Conservation (phyloP, 2,888 invertebrate genomes). For the Cataglyphis livida region DNA sequence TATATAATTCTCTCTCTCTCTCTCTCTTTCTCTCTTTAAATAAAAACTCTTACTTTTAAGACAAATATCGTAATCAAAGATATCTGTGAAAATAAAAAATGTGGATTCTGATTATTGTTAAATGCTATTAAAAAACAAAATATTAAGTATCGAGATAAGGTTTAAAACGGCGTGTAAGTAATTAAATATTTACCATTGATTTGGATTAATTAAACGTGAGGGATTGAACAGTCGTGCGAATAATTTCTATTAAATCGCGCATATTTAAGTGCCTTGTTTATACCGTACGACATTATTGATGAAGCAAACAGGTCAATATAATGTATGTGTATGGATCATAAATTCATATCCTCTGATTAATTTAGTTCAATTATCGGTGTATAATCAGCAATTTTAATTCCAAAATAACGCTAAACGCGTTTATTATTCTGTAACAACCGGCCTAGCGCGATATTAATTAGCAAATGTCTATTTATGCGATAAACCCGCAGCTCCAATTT, state of each 20-base stretch:
- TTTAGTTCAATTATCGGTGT: constrained; percentile 42
- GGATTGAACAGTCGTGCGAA: constrained; percentile 15
- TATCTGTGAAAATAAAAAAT: background rate
- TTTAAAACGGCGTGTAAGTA: background rate
- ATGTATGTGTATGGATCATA: constrained; percentile 32
- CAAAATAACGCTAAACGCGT: constrained; percentile 46
- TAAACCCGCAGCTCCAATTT: constrained; percentile 31
- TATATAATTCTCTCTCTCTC: background rate
- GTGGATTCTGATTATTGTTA: background rate
- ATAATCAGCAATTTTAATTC: constrained; percentile 57
- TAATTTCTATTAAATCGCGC: constrained; percentile 38
- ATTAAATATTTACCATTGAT: constrained; percentile 38
- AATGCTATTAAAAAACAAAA: constrained; percentile 13
- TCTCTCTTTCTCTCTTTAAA: background rate
- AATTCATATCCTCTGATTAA: constrained; percentile 44
- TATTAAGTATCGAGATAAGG: background rate
- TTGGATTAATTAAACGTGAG: constrained; percentile 40
- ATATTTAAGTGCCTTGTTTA: constrained; percentile 48
- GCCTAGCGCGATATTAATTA: constrained; percentile 57
- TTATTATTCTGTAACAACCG: constrained; percentile 50
- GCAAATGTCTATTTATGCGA: constrained; percentile 59
- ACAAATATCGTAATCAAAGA: background rate
- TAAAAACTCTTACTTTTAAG: background rate
- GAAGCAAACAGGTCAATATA: constrained; percentile 42
- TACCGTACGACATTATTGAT: constrained; percentile 45